Base-by-base conservation (phyloP, 2,888 invertebrate genomes). In the Ormyrus rosae region DNA sequence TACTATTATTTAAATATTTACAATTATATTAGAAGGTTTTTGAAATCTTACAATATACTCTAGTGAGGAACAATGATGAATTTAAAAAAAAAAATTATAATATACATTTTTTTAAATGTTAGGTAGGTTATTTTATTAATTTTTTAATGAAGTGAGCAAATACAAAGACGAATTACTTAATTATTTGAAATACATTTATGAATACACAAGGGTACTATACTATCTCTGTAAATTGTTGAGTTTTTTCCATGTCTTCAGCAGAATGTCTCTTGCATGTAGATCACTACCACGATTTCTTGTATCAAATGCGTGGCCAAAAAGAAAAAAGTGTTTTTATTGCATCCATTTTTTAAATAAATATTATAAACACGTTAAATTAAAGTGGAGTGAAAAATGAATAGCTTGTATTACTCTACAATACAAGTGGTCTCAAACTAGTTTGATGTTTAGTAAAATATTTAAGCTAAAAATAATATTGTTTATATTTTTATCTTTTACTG, bases 291-390 rank as follows among this genome's bases (percentile, higher is more conserved):
- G 60, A 70, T 55, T 58, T 78, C 73, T 80, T 82, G 83, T 85
- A 85, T 83, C 81, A 84, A 83, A 82, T 73, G 80, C 86, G 88
- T 88, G 89, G 89, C 89, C 89, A 90, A 90, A 89, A 85, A 84
- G 64, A 68, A 85, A 75, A 73, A 19, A 60, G 83, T 85, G 85
- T 87, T 87, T 89, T 89, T 87, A 88, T 88, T 88, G 86, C 86
- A 85, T 88, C 87, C 86, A 85, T 87, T 89, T 89, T 86, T 88
- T 88, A 87, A 9, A 86, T 84, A 88, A 86, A 83, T 86, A 88
- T 85, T 85, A 84, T 76, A 85, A 87, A 87, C 84, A 83, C 84
- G 86, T 87, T 87, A 85, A 86, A 84, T 81, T 83, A 46, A 46
- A 76, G 72, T 77, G 63, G 56, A 53, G 72, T 51, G 69, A 73